Evolutionary conservation across 2,888 invertebrate species (phyloP).

Genomic region (Hirtodrosophila cameraria): DNA sequence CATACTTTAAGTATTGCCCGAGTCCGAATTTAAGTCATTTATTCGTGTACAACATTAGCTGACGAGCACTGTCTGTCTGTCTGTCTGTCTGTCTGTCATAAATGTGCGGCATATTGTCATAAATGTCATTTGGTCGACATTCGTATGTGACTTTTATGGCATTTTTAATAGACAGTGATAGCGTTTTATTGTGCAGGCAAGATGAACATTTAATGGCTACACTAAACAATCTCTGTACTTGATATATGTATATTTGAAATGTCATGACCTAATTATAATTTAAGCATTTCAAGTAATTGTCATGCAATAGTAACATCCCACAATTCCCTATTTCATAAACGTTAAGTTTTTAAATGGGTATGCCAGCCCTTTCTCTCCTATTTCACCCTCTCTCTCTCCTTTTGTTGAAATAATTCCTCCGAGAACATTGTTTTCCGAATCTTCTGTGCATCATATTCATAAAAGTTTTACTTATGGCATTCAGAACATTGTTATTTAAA

Average conservation of each 20-base stretch:
- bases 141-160: slow-evolving; percentile 33
- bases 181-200: slow-evolving; percentile 36
- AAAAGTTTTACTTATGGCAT: no score
- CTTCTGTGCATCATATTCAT: no score
- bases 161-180: slow-evolving; percentile 45
- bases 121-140: slow-evolving; percentile 52
- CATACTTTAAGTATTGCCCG: slow-evolving; percentile 18
- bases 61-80: slow-evolving; percentile 2
- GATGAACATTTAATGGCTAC: slow-evolving; percentile 47
- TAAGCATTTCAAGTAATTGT: not conserved
- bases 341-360: no score
- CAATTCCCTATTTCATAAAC: no score
- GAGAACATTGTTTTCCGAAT: no score
- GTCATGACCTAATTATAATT: not conserved
- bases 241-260: not conserved
- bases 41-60: slow-evolving; percentile 14
- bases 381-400: no score
- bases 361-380: no score
- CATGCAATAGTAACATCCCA: not conserved
- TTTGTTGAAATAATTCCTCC: no score
- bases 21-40: slow-evolving; percentile 31
- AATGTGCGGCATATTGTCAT: slow-evolving; percentile 55
- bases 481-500: no score
- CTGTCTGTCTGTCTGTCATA: slow-evolving; percentile 21
- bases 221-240: not conserved